Evolutionary conservation across 92 coral and sea anemone species (phyloP).

Genomic region (Plumapathes pennacea): DNA sequence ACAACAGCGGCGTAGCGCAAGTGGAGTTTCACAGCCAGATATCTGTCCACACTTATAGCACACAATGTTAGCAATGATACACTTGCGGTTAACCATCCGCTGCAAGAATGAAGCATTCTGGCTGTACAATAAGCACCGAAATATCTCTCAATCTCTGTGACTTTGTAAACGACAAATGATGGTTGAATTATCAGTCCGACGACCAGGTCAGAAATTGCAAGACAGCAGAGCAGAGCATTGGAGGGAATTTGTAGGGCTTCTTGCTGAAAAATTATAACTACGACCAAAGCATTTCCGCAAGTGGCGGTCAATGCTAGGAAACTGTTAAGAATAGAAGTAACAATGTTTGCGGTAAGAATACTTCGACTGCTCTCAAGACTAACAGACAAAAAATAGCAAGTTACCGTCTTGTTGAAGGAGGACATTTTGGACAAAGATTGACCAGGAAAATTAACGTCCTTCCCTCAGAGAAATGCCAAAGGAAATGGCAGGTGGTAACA

Average conservation of each 20-base stretch:
- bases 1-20: slow-evolving; percentile 21
- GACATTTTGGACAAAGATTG: too few species aligned
- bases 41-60: slow-evolving; percentile 19
- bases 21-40: slow-evolving; percentile 21
- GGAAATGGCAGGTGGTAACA: too few species aligned
- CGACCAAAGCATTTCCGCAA: slow-evolving; percentile 1
- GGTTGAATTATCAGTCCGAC: slow-evolving; percentile 23
- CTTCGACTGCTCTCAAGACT: too few species aligned
- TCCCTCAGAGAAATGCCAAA: too few species aligned
- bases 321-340: slow-evolving; percentile 6
- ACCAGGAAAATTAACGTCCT: too few species aligned
- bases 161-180: slow-evolving; percentile 15
- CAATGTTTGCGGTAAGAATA: neutral
- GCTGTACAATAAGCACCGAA: slow-evolving; percentile 1
- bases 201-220: slow-evolving; percentile 26
- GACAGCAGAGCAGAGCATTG: slow-evolving; percentile 10
- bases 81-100: slow-evolving; percentile 23
- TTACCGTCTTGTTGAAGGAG: too few species aligned
- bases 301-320: slow-evolving; percentile 8
- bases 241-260: slow-evolving; percentile 5
- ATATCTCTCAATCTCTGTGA: slow-evolving; percentile 9
- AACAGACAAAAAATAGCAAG: too few species aligned
- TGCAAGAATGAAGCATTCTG: neutral
- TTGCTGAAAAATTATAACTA: slow-evolving; percentile 3
- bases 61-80: slow-evolving; percentile 25